phyloP scores from a whole-genome alignment of 2,888 invertebrate species.

The Brachypalpus laphriformis region DNA sequence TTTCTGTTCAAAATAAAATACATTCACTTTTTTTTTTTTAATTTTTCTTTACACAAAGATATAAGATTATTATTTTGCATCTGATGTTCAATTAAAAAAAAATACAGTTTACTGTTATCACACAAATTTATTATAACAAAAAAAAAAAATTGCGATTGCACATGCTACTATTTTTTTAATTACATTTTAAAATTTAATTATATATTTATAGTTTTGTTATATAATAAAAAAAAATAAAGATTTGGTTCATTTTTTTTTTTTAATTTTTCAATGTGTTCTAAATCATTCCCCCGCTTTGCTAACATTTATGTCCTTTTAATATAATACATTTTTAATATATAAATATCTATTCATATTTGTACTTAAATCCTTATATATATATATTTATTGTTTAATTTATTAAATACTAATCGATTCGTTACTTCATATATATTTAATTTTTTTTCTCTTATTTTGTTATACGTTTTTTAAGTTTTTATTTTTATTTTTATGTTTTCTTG shows the following conservation, averaged over 20 bases:
- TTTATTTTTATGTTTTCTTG: conserved; percentile 45
- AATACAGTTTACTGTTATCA: conserved; percentile 42
- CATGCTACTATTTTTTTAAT: conserved; percentile 75
- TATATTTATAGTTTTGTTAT: conserved; percentile 63
- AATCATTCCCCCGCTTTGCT: conserved; percentile 76
- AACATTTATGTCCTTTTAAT: conserved; percentile 73
- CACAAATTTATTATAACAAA: conserved; percentile 49
- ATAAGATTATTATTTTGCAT: conserved; percentile 67
- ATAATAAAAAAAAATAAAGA: conserved; percentile 50
- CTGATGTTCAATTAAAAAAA: conserved; percentile 42
- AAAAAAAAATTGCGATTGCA: conserved; percentile 77
- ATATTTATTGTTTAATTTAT: conserved; percentile 70
- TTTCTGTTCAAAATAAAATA: conserved; percentile 8
- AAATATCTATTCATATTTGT: conserved; percentile 57
- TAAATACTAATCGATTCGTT: conserved; percentile 80
- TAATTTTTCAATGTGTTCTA: conserved; percentile 61
- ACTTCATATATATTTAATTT: conserved; percentile 62
- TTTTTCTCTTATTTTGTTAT: conserved; percentile 64
- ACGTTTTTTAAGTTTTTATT: conserved; percentile 64
- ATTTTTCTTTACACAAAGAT: conserved; percentile 31
- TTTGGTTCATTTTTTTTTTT: conserved; percentile 62
- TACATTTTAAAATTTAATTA: conserved; percentile 40
- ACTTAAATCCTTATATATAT: conserved; percentile 59
- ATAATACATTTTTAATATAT: conserved; percentile 48
- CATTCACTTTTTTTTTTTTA: conserved; percentile 15